Evolutionary conservation across 2,888 invertebrate species (phyloP).

Genomic region (Chymomyza procnemis): DNA sequence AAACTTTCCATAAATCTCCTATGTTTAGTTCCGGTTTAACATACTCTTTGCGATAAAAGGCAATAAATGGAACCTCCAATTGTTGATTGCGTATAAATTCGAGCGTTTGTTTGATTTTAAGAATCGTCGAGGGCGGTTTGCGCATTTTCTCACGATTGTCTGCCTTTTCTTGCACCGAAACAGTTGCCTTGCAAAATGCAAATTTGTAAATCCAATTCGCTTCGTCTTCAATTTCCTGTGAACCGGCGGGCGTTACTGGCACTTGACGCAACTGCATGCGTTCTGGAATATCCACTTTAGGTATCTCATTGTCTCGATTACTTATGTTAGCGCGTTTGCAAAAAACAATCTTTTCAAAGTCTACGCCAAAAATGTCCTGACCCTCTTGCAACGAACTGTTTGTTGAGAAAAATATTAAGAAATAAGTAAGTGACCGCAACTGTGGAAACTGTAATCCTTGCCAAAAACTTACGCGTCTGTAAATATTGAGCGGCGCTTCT

Average conservation of each 20-base stretch:
- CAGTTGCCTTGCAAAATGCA: constrained; percentile 90
- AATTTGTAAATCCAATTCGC: constrained; percentile 98
- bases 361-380: constrained; percentile 99
- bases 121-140: constrained; percentile 85
- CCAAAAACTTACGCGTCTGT: constrained; percentile 88
- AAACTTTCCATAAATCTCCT: constrained; percentile 98
- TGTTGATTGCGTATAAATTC: constrained; percentile 97
- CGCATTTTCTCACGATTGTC: constrained; percentile 79
- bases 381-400: constrained; percentile 95
- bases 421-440: neutral
- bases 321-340: constrained; percentile 98
- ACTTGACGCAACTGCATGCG: constrained; percentile 94
- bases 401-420: neutral
- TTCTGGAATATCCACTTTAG: constrained; percentile 93
- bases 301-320: constrained; percentile 93
- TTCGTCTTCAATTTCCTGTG: constrained; percentile 93
- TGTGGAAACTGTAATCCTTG: neutral
- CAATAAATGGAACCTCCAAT: constrained; percentile 98
- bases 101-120: constrained; percentile 95
- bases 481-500: constrained; percentile 89
- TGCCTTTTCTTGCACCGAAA: constrained; percentile 84
- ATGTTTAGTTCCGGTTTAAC: constrained; percentile 96
- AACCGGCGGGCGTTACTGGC: constrained; percentile 90
- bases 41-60: constrained; percentile 98
- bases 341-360: too few relatives aligned